Conservation (phyloP, 30 jellyfish, hydroid and myxozoan species). For the Phacellophora camtschatica region DNA sequence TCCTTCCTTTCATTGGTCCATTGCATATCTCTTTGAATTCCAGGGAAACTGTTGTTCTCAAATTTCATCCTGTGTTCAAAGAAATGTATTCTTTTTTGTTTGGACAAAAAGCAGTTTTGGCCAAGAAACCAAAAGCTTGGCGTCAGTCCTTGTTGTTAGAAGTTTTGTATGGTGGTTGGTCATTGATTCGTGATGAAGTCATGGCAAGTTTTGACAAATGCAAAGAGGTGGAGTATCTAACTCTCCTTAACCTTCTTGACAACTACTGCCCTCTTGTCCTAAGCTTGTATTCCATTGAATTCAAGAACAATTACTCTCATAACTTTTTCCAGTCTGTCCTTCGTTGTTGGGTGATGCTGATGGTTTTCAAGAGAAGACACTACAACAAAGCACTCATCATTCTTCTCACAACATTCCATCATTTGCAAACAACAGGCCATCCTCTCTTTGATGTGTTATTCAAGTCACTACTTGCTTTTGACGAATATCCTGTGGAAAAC, state of each 20-base stretch:
- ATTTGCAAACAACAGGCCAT: not conserved
- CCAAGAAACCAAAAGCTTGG: constrained; percentile 51
- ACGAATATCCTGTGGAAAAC: constrained; percentile 31
- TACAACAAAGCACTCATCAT: constrained; percentile 23
- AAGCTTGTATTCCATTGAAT: constrained; percentile 18
- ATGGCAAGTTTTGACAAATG: not conserved
- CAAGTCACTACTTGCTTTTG: not conserved
- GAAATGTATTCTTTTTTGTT: constrained; percentile 28
- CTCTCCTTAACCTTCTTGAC: constrained; percentile 1
- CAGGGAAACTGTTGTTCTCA: constrained; percentile 43
- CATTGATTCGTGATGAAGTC: constrained; percentile 9
- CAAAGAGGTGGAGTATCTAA: constrained; percentile 13
- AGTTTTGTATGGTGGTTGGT: constrained; percentile 50
- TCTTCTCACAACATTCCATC: not conserved
- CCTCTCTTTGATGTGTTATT: not conserved
- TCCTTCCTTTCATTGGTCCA: constrained; percentile 42
- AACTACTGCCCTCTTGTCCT: constrained; percentile 17
- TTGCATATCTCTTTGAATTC: constrained; percentile 42
- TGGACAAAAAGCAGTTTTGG: constrained; percentile 38
- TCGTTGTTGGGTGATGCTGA: constrained; percentile 37
- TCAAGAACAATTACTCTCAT: constrained; percentile 10
- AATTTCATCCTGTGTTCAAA: constrained; percentile 21
- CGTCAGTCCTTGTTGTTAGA: constrained; percentile 59
- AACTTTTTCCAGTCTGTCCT: not conserved
- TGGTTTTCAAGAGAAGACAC: constrained; percentile 14